Evolutionary conservation across 2,888 invertebrate genomes (phyloP).

Genomic region (Saturnia japonica): DNA sequence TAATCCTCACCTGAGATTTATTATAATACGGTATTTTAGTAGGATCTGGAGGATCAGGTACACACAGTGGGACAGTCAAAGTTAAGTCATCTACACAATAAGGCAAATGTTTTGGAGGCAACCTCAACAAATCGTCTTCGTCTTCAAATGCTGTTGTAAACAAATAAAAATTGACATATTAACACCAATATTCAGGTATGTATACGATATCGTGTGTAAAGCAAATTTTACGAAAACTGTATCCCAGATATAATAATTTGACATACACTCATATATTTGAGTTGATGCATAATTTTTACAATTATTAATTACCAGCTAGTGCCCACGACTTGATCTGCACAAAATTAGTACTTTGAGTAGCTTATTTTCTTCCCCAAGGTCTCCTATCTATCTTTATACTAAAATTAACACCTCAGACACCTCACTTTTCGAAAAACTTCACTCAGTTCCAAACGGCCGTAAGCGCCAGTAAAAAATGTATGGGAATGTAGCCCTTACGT

Average conservation of each 20-base stretch:
- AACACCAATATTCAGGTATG: neutral
- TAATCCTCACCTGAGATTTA: slow-evolving; percentile 79
- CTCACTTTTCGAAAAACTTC: too few species aligned
- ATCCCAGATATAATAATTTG: neutral
- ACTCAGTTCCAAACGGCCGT: too few species aligned
- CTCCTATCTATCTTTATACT: too few species aligned
- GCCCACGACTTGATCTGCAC: too few species aligned
- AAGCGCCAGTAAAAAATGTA: too few species aligned
- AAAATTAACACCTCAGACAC: too few species aligned
- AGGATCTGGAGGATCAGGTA: slow-evolving; percentile 84
- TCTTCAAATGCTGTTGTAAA: slow-evolving; percentile 84
- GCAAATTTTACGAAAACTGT: neutral
- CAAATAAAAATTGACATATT: slow-evolving; percentile 29
- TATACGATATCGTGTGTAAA: neutral
- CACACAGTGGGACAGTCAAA: slow-evolving; percentile 80
- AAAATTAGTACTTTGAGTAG: too few species aligned
- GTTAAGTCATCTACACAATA: slow-evolving; percentile 80
- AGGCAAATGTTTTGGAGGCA: slow-evolving; percentile 70
- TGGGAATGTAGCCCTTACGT: too few species aligned
- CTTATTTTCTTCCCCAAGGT: too few species aligned
- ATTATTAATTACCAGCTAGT: too few species aligned
- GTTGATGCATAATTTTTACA: too few species aligned
- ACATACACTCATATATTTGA: neutral
- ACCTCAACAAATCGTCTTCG: slow-evolving; percentile 68
- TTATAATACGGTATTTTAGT: slow-evolving; percentile 86